Evolutionary conservation across 2,113 vertebrate genomes (phyloP), one percentile per base, ranked within the genome.

Genomic region (Octodon degus): DNA sequence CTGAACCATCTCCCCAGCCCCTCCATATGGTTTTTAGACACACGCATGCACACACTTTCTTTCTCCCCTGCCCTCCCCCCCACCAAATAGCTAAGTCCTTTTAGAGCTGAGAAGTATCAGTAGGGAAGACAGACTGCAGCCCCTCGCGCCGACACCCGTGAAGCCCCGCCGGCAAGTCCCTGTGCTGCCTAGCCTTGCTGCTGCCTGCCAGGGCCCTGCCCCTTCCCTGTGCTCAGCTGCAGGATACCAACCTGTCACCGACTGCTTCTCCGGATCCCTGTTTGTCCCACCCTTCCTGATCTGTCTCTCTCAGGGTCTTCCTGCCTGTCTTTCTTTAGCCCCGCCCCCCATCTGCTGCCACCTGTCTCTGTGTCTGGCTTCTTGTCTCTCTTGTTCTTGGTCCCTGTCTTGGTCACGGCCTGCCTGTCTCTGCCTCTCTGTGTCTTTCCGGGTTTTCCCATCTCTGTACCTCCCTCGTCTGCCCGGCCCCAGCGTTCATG

Each of bases 401-500:
- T 77, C 70, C 47, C 72, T 81, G 83, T 95, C 82, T 74, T 87
- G 96, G 89, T 96, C 89, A 94, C 89, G 55, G 84, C 84, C 88
- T 58, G 79, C 76, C 93, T 95, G 72, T 93, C 76, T 95, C 77
- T 85, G 7, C 88, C 40, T 92, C 88, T 95, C 89, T 53, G 60
- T 95, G 95, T 96, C 92, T 95, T 91, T 96, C 76, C 19, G 94
- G 96, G 81, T 93, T 91, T 89, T 95, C 97, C 97, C 96, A 80
- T 93, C 96, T 95, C 97, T 97, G 97, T 97, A 96, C 96, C 96
- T 89, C 97, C 96, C 93, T 0, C 40, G 4, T 95, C 96, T 97
- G 93, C 96, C 97, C 1, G 96, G 83, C 96, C 96, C 50, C 97
- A 99, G 99, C 99, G 0, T 99, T 99, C 97, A 98, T 98, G 97